phyloP scores from a whole-genome alignment of 92 coral and sea anemone species.

The Epizoanthus stellaris region DNA sequence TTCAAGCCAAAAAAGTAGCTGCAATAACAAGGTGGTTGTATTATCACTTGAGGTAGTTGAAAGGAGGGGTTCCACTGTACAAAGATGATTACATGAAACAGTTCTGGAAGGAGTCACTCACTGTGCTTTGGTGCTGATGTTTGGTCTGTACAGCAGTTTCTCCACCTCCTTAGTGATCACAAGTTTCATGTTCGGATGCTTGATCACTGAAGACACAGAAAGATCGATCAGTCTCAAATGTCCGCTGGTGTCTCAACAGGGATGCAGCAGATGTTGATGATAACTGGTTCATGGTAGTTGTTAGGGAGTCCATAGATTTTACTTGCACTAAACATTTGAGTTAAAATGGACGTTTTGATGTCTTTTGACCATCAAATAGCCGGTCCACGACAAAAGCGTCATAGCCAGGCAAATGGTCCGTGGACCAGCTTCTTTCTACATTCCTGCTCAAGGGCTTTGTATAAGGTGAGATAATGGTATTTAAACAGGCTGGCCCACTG shows the following conservation, averaged over 20 bases:
- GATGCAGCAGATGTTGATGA: too few species aligned
- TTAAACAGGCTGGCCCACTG: too few species aligned
- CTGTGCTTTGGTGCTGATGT: slow-evolving; percentile 95
- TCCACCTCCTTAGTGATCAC: slow-evolving; percentile 90
- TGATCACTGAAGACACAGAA: slow-evolving; percentile 66
- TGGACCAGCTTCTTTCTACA: too few species aligned
- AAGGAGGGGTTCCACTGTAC: not conserved
- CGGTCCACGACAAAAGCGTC: too few species aligned
- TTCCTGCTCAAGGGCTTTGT: too few species aligned
- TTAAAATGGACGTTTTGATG: not conserved
- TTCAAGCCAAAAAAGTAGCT: too few species aligned
- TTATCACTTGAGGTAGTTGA: not conserved
- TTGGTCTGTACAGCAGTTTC: slow-evolving; percentile 88
- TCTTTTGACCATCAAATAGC: too few species aligned
- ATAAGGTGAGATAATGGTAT: not conserved
- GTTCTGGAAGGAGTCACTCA: slow-evolving; percentile 52
- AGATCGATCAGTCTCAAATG: not conserved
- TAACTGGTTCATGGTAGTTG: too few species aligned
- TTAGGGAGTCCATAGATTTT: too few species aligned
- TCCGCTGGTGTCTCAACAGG: not conserved
- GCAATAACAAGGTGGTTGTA: too few species aligned
- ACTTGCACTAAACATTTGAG: too few species aligned
- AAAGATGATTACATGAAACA: not conserved
- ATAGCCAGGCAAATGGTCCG: too few species aligned
- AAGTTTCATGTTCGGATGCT: slow-evolving; percentile 96